Conservation (phyloP, 1,140 invertebrate genomes). For the Ceratosolen fusciceps region DNA sequence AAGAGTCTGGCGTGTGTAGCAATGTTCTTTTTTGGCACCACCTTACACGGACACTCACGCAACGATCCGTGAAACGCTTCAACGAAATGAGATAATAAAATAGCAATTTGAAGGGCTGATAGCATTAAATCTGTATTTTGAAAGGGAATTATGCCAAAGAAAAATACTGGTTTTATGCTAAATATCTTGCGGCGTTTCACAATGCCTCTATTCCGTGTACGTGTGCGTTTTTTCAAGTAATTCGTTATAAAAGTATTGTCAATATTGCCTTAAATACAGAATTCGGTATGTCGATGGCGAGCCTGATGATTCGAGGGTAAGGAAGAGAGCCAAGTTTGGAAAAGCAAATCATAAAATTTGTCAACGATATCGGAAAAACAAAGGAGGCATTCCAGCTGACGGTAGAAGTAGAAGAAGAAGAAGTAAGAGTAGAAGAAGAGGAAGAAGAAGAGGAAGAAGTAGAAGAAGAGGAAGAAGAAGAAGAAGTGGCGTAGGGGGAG, state of each 20-base stretch:
- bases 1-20: neutral
- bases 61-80: slow-evolving; percentile 30
- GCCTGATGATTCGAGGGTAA: too few species aligned
- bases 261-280: too few species aligned
- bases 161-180: slow-evolving; percentile 42
- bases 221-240: neutral
- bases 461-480: too few species aligned
- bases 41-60: slow-evolving; percentile 29
- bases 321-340: too few species aligned
- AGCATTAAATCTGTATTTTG: slow-evolving; percentile 40
- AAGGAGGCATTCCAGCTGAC: neutral
- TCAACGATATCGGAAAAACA: neutral
- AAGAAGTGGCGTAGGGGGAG: too few species aligned
- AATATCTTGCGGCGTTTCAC: neutral
- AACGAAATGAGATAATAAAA: slow-evolving; percentile 49
- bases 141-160: slow-evolving; percentile 22
- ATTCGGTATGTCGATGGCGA: too few species aligned
- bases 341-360: neutral
- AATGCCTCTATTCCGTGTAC: neutral
- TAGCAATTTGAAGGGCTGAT: slow-evolving; percentile 36
- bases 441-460: too few species aligned
- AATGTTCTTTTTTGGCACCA: slow-evolving; percentile 39
- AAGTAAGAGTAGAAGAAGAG: too few species aligned
- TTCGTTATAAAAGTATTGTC: neutral
- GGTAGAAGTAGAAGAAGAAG: too few species aligned